Percentiles rank a stretch among this genome's conserved stretches.
Conservation (phyloP, 2,113 vertebrate species). For the Balaeniceps rex region DNA sequence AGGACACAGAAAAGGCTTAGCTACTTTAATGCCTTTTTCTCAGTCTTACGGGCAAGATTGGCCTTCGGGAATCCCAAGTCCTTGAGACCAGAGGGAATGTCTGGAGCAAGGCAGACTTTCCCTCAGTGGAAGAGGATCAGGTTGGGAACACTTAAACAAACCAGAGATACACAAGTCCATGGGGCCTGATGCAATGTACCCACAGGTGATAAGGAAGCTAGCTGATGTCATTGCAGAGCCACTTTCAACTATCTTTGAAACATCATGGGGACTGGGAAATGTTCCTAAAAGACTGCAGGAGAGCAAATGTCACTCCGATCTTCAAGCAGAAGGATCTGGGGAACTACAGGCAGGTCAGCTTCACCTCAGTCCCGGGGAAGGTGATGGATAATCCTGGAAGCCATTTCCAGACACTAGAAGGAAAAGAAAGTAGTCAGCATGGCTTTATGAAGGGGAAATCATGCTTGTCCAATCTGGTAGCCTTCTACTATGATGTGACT, state of each 20-base stretch:
- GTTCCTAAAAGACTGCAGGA: not conserved
- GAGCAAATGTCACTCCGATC: not conserved
- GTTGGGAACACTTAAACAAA: not conserved
- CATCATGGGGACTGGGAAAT: not conserved
- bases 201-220: not conserved
- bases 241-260: not conserved
- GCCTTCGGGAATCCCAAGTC: not conserved
- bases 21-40: not conserved
- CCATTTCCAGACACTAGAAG: not conserved
- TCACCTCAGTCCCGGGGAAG: not conserved
- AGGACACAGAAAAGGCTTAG: not conserved
- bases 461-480: not conserved
- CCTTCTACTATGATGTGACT: not conserved
- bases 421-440: not conserved
- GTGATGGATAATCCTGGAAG: not conserved
- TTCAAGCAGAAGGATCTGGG: not conserved
- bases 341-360: not conserved
- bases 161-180: not conserved
- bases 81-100: not conserved
- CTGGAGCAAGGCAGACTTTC: not conserved
- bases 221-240: not conserved
- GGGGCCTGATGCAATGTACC: not conserved
- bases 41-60: not conserved
- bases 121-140: not conserved
- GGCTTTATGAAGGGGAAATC: not conserved